phyloP scores from a whole-genome alignment of 2,113 vertebrate species.

The Otocyon megalotis region DNA sequence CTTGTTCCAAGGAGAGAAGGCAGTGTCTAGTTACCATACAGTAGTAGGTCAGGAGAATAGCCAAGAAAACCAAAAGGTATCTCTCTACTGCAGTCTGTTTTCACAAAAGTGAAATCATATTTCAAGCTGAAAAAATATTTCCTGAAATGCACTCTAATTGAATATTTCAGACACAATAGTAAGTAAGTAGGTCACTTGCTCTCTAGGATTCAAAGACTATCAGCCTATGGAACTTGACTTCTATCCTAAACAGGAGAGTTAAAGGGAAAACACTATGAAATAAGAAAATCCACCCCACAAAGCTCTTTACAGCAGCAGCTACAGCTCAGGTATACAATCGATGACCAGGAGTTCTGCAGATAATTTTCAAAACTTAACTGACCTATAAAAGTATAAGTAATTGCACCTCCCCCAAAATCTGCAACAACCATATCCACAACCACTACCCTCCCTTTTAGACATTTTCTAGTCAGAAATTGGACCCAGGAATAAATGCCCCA shows the following conservation, averaged over 20 bases:
- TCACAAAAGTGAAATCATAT: conserved; percentile 66
- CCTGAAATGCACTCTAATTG: conserved; percentile 67
- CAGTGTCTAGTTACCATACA: background rate
- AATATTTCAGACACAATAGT: conserved; percentile 59
- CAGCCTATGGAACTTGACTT: background rate
- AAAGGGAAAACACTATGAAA: conserved; percentile 29
- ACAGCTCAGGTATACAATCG: background rate
- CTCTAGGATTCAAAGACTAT: conserved; percentile 62
- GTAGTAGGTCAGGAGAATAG: background rate
- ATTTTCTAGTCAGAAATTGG: conserved; percentile 62
- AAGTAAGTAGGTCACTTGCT: conserved; percentile 70
- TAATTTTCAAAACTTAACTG: conserved; percentile 52
- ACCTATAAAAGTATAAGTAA: conserved; percentile 51
- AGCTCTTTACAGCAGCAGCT: background rate
- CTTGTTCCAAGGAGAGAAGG: conserved; percentile 50
- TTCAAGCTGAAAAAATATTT: conserved; percentile 62
- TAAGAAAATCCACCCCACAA: background rate
- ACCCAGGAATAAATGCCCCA: conserved; percentile 56
- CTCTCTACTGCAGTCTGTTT: background rate
- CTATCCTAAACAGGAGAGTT: background rate
- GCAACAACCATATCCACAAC: background rate
- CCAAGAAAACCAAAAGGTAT: background rate
- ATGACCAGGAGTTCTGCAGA: background rate
- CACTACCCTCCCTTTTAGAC: background rate
- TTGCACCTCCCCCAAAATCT: background rate